Conservation (phyloP, 1,140 invertebrate genomes). For the Bilobella aurantiaca region DNA sequence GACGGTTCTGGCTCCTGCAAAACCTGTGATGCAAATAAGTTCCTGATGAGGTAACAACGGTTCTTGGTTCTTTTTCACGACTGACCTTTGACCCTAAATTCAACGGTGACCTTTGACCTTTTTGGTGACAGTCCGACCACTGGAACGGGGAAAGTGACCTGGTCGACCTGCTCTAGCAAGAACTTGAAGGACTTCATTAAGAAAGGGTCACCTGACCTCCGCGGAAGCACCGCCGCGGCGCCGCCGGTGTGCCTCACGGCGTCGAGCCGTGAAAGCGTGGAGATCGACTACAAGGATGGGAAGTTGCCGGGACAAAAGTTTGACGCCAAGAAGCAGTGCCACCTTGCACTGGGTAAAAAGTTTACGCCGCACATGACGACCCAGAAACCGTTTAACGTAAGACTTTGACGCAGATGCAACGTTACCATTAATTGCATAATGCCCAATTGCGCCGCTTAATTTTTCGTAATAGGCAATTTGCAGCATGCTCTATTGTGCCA, state of each 20-base stretch:
- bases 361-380: slow-evolving; percentile 21
- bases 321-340: slow-evolving; percentile 24
- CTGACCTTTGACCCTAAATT: not conserved
- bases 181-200: slow-evolving; percentile 39
- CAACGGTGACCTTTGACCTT: not conserved
- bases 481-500: slow-evolving; percentile 6
- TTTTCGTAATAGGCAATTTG: slow-evolving; percentile 3
- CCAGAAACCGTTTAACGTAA: slow-evolving; percentile 24
- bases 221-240: slow-evolving; percentile 10
- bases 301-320: slow-evolving; percentile 31
- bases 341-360: slow-evolving; percentile 18
- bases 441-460: not conserved
- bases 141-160: slow-evolving; percentile 39
- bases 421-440: too few species aligned
- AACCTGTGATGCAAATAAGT: slow-evolving; percentile 37
- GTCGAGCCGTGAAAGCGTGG: not conserved
- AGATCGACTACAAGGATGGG: slow-evolving; percentile 9
- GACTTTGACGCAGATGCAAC: not conserved
- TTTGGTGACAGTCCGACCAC: slow-evolving; percentile 32
- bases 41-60: slow-evolving; percentile 36
- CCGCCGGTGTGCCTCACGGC: slow-evolving; percentile 22
- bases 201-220: slow-evolving; percentile 27
- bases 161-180: slow-evolving; percentile 38
- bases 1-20: slow-evolving; percentile 38
- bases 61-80: not conserved